Base-by-base conservation (phyloP, 2,797 vertebrate genomes). In the Furcifer pardalis region DNA sequence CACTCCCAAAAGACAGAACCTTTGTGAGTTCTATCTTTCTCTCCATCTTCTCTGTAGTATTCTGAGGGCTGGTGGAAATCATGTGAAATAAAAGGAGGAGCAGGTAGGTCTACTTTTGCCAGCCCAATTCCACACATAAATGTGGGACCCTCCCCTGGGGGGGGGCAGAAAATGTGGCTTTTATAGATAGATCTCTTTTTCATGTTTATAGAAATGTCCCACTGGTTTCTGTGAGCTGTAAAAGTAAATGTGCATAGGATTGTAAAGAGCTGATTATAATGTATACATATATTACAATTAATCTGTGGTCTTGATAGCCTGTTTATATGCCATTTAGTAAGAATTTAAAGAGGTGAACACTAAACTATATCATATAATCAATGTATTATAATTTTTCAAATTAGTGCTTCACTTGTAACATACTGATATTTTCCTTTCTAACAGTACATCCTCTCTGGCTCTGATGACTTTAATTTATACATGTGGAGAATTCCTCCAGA, bases 401-500 rank as follows among this genome's bases (percentile, higher is more conserved):
- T 82, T 77, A 10, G 46, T 85, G 12, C 27, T 17, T 77, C 88
- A 77, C 6, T 83, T 63, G 2, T 93, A 90, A 94, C 89, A 37
- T 72, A 6, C 52, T 84, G 59, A 86, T 90, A 44, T 89, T 95
- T 95, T 92, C 90, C 27, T 91, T 91, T 82, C 90, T 91, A 93
- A 95, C 96, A 99, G 99, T 99, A 99, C 92, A 98, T 99, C 94
- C 95, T 99, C 90, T 99, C 99, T 68, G 99, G 99, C 62, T 99
- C 99, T 13, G 99, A 99, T 89, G 99, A 99, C 95, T 99, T 99
- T 95, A 99, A 99, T 94, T 97, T 99, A 81, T 99, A 99, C 93
- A 99, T 99, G 99, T 99, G 99, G 99, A 98, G 96, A 94, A 99
- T 99, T 92, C 99, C 99, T 59, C 97, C 97, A 86, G 97, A 98